Percentiles rank a stretch among this genome's conserved stretches.
Evolutionary conservation across 2,797 vertebrate species (phyloP).

Genomic region (Thunnus albacares): DNA sequence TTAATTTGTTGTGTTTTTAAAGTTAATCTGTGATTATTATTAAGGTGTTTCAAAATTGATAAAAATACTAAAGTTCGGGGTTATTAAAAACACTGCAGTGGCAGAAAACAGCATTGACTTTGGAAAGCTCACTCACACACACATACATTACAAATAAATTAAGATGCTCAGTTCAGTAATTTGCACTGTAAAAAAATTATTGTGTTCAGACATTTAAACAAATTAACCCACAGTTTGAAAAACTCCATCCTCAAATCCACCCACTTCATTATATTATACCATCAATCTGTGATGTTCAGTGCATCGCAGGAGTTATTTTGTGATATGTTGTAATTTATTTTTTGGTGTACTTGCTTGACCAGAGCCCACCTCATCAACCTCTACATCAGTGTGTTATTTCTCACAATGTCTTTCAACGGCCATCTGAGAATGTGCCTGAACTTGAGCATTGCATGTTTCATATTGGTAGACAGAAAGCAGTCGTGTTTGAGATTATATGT

Average conservation of each 20-base stretch:
- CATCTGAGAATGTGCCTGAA: constrained; percentile 1
- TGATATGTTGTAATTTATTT: background rate
- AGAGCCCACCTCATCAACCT: background rate
- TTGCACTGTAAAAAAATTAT: background rate
- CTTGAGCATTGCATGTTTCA: constrained; percentile 10
- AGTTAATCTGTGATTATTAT: background rate
- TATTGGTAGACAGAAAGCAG: background rate
- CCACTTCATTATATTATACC: background rate
- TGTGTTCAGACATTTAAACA: background rate
- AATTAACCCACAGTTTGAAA: background rate
- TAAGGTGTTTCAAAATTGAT: background rate
- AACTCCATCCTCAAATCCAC: background rate
- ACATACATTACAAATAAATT: background rate
- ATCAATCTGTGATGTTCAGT: background rate
- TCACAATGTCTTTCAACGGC: background rate
- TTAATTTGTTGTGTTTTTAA: background rate
- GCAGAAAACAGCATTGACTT: background rate
- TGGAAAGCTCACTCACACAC: background rate
- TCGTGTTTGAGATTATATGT: background rate
- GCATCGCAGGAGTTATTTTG: constrained; percentile 11
- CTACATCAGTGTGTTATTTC: constrained; percentile 8
- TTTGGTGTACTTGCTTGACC: background rate
- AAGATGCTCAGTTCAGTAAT: background rate
- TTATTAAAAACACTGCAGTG: background rate
- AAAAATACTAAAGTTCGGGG: background rate